phyloP scores from a whole-genome alignment of 1,140 invertebrate species.

The Littorina saxatilis region DNA sequence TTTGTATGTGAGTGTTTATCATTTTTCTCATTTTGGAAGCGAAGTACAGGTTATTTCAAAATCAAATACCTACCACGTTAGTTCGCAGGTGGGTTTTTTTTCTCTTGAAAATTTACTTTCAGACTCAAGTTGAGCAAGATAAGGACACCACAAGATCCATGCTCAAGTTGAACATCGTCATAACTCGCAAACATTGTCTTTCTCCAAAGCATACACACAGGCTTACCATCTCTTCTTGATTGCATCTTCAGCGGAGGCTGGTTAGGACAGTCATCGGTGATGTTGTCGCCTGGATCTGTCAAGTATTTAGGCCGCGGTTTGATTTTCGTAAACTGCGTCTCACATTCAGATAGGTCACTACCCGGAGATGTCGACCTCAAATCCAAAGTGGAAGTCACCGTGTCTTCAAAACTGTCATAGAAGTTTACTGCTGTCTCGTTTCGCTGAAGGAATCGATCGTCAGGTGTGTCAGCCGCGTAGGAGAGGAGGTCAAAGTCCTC shows the following conservation, averaged over 20 bases:
- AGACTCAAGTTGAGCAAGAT: too few relatives aligned
- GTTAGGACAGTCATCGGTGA: background rate
- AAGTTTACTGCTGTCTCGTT: background rate
- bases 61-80: too few relatives aligned
- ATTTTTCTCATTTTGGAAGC: too few relatives aligned
- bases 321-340: background rate
- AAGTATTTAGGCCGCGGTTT: background rate
- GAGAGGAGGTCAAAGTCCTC: conserved; percentile 4
- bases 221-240: conserved; percentile 37
- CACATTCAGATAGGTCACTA: background rate
- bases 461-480: background rate
- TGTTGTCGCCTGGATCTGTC: background rate
- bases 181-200: too few relatives aligned
- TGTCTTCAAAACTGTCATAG: background rate
- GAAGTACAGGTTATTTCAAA: too few relatives aligned
- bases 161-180: too few relatives aligned
- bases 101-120: too few relatives aligned
- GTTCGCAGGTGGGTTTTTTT: too few relatives aligned
- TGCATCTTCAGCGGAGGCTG: background rate
- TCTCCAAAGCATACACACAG: too few relatives aligned
- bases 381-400: background rate
- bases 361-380: too few relatives aligned
- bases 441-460: background rate
- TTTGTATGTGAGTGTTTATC: background rate
- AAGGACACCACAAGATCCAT: too few relatives aligned